A percentile compares a stretch with the other conserved stretches of the same genome.
phyloP scores from a whole-genome alignment of 2,888 invertebrate species.

The Cylloceria caligata region DNA sequence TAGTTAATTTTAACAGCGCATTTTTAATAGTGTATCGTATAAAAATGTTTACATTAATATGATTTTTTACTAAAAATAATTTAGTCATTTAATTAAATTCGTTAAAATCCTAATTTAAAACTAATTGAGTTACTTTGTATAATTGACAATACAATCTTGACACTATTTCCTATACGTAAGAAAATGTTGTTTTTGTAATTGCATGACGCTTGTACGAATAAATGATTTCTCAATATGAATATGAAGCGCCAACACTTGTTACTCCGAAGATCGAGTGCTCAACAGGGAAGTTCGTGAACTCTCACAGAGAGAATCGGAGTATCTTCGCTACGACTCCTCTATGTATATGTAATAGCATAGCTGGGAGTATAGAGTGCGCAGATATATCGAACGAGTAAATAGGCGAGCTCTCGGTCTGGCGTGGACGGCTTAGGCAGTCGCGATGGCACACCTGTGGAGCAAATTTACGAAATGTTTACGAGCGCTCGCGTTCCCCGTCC shows the following conservation, averaged over 20 bases:
- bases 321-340: slow-evolving; percentile 53
- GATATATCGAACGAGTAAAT: slow-evolving; percentile 77
- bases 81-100: not conserved
- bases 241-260: slow-evolving; percentile 39
- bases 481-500: slow-evolving; percentile 65
- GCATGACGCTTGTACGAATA: not conserved
- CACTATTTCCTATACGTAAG: not conserved
- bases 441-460: slow-evolving; percentile 84
- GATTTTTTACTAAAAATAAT: no score
- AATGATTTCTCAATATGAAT: slow-evolving; percentile 5
- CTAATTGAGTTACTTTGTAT: not conserved
- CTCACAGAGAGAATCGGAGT: slow-evolving; percentile 43
- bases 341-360: slow-evolving; percentile 51
- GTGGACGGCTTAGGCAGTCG: slow-evolving; percentile 81
- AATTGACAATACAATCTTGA: not conserved
- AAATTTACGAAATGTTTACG: slow-evolving; percentile 85
- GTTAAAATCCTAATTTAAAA: not conserved
- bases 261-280: slow-evolving; percentile 37
- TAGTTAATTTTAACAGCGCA: no score
- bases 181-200: slow-evolving; percentile 1
- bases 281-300: slow-evolving; percentile 53
- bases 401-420: slow-evolving; percentile 79
- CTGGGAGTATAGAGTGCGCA: slow-evolving; percentile 47
- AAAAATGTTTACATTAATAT: no score
- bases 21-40: no score